A percentile compares a stretch with the other conserved stretches of the same genome.
Evolutionary conservation across 2,797 vertebrate species (phyloP).

Genomic region (Lepus townsendii): DNA sequence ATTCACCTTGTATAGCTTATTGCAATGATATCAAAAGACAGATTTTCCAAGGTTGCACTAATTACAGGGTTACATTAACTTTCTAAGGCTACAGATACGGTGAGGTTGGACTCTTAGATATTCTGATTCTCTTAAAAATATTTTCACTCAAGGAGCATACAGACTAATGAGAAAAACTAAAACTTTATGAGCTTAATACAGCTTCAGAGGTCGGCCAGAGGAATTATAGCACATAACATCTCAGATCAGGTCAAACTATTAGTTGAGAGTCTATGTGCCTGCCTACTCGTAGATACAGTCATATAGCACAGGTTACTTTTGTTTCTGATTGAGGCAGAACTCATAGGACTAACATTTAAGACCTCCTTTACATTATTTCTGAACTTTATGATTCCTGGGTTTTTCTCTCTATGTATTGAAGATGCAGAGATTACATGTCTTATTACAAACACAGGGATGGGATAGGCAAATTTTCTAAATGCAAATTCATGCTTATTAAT

Average conservation of each 20-base stretch:
- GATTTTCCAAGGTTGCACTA: neutral
- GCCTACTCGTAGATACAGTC: neutral
- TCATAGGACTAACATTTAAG: neutral
- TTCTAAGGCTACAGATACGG: neutral
- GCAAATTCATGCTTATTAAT: neutral
- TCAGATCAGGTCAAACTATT: neutral
- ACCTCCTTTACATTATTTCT: neutral
- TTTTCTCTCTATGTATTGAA: constrained; percentile 40
- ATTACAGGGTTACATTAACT: neutral
- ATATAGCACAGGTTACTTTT: neutral
- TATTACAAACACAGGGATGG: neutral
- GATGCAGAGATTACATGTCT: neutral
- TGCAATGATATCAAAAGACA: neutral
- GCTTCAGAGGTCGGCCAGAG: neutral
- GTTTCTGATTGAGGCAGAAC: neutral
- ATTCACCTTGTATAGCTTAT: neutral
- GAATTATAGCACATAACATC: neutral
- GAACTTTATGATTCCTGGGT: neutral
- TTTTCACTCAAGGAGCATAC: neutral
- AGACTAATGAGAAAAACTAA: constrained; percentile 20
- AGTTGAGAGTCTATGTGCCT: neutral
- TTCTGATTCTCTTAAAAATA: neutral
- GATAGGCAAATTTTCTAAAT: neutral
- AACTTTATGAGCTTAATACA: neutral
- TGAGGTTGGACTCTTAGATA: neutral